Evolutionary conservation across 2,113 vertebrate species (phyloP), one percentile per base, ranked within the genome.

Genomic region (Callithrix jacchus): DNA sequence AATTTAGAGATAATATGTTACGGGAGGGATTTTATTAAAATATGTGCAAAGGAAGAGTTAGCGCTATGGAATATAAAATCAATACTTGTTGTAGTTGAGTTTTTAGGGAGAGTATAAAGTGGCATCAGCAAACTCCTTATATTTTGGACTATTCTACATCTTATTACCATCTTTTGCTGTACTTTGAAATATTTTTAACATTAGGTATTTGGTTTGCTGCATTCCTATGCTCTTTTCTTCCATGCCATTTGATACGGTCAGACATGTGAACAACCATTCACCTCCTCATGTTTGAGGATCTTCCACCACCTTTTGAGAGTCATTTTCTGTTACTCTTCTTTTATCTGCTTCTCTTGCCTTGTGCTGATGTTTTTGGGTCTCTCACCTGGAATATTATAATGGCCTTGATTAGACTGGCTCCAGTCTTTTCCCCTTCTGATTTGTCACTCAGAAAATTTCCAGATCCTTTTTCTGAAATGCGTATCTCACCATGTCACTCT

Each of bases 1-100:
- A 88, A 92, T 91, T 97, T 71, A 85, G 84, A 7, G 4, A 21
- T 5, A 27, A 45, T 71, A 68, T 88, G 85, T 68, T 86, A n/a
- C 58, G 58, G 52, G 91, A 92, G 42, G n/a, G 42, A 68, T 80
- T 96, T 83, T 2, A 42, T 66, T 37, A 68, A 88, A 70, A 71
- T 61, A 58, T 40, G 27, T 58, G 8, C 77, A 21, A 74, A 66
- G 81, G 21, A 66, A 58, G 11, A 87, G 13, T 25, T 52, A 54
- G 10, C 45, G 56, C 83, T 80, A 35, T 35, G 23, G 54, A 54
- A 68, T 66, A 27, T 40, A 54, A 82, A 81, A 87, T 89, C 17
- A 86, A 45, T 45, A 52, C 14, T 40, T 17, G 20, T 61, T 30
- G 71, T 47, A 32, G 17, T 10, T 80, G 45, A 16, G 35, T 6